phyloP scores from a whole-genome alignment of 2,797 vertebrate species.

The Iguana delicatissima region DNA sequence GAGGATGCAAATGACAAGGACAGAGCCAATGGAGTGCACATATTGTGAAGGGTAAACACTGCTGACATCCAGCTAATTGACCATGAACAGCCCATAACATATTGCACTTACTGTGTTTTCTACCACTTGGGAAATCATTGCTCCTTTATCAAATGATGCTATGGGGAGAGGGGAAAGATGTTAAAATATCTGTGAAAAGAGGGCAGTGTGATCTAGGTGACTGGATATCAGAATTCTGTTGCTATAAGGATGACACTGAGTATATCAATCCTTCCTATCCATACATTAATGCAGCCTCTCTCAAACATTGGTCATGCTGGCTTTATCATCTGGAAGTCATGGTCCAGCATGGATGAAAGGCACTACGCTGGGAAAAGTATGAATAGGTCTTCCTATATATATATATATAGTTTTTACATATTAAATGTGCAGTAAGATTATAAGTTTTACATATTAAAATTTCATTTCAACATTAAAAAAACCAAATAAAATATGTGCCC shows the following conservation, averaged over 20 bases:
- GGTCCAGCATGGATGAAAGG: not conserved
- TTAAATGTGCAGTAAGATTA: not conserved
- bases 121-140: not conserved
- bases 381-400: not conserved
- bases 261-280: not conserved
- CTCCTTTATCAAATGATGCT: not conserved
- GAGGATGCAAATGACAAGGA: not conserved
- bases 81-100: fast-evolving
- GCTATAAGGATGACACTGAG: not conserved
- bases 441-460: not conserved
- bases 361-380: not conserved
- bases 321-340: not conserved
- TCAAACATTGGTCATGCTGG: not conserved
- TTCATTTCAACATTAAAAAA: not conserved
- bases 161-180: not conserved
- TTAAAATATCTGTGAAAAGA: slow-evolving; percentile 14
- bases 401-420: too few species aligned
- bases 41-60: not conserved
- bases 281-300: not conserved
- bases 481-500: not conserved
- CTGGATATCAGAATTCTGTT: not conserved
- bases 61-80: not conserved
- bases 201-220: not conserved
- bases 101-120: slow-evolving; percentile 5
- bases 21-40: not conserved